phyloP scores from a whole-genome alignment of 2,113 vertebrate species.

The Willisornis vidua region DNA sequence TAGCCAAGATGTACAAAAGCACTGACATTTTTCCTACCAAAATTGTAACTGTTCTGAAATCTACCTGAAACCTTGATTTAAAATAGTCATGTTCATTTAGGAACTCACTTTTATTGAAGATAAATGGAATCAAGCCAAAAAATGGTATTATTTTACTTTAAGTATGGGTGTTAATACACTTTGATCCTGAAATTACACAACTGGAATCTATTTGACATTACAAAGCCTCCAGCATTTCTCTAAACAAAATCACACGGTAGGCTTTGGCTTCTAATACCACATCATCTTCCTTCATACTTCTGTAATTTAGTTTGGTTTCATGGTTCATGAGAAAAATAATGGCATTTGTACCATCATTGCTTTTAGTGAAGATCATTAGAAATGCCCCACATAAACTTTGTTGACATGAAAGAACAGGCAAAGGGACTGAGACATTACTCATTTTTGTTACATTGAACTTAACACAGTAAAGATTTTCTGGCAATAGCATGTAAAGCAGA shows the following conservation, averaged over 20 bases:
- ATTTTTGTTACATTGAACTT: background rate
- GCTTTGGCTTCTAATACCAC: background rate
- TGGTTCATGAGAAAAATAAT: background rate
- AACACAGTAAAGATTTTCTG: background rate
- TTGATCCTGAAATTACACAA: constrained; percentile 54
- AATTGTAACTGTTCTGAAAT: background rate
- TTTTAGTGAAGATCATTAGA: background rate
- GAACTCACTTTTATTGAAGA: constrained; percentile 23
- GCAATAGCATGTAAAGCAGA: background rate
- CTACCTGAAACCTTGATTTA: constrained; percentile 16
- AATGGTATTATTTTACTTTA: constrained; percentile 35
- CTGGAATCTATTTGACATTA: constrained; percentile 44
- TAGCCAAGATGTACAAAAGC: background rate
- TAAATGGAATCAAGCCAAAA: background rate
- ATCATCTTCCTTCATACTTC: constrained; percentile 18
- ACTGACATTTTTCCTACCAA: background rate
- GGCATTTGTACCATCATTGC: background rate
- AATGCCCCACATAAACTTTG: background rate
- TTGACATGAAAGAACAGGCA: background rate
- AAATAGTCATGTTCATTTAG: constrained; percentile 34
- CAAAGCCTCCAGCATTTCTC: constrained; percentile 35
- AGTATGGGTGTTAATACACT: constrained; percentile 32
- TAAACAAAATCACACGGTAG: constrained; percentile 45
- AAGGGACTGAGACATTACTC: background rate
- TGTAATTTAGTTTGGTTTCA: constrained; percentile 23